A percentile compares a stretch with the other conserved stretches of the same genome.
These are phyloP conservation scores for Amblyraja radiata DNA, from an alignment of 2,797 vertebrate species.

Conservation along the genomic window DNA sequence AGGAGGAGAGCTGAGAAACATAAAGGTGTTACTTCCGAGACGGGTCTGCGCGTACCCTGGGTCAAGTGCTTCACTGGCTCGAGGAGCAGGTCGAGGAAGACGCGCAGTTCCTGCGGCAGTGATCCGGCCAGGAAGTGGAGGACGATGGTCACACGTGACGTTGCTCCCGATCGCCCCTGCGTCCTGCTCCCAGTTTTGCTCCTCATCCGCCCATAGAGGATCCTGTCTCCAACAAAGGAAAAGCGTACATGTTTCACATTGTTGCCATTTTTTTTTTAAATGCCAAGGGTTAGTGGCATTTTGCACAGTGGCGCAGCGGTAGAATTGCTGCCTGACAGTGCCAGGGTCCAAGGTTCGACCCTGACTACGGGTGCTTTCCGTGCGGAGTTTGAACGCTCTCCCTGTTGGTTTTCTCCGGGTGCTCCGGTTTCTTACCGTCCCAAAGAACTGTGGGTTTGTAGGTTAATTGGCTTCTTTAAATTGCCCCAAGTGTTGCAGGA, in stretches of 20 bases:
- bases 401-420: too few relatives aligned
- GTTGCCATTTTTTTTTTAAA: too few relatives aligned
- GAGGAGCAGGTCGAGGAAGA: slow-evolving; percentile 85
- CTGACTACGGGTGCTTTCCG: too few relatives aligned
- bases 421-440: too few relatives aligned
- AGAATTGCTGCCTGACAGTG: too few relatives aligned
- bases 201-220: slow-evolving; percentile 88
- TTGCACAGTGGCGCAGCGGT: too few relatives aligned
- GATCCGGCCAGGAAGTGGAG: slow-evolving; percentile 85
- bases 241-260: neutral
- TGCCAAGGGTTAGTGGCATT: too few relatives aligned
- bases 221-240: slow-evolving; percentile 57
- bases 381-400: too few relatives aligned
- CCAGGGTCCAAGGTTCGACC: too few relatives aligned
- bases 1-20: neutral
- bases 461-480: too few relatives aligned
- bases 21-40: neutral
- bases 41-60: slow-evolving; percentile 58
- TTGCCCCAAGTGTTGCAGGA: too few relatives aligned
- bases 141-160: slow-evolving; percentile 79
- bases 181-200: slow-evolving; percentile 86
- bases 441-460: too few relatives aligned
- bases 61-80: slow-evolving; percentile 77
- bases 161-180: slow-evolving; percentile 74
- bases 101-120: slow-evolving; percentile 73